These are phyloP conservation scores for Brachirus orientalis DNA, from an alignment of 2,113 vertebrate genomes.

Conservation along the genomic window DNA sequence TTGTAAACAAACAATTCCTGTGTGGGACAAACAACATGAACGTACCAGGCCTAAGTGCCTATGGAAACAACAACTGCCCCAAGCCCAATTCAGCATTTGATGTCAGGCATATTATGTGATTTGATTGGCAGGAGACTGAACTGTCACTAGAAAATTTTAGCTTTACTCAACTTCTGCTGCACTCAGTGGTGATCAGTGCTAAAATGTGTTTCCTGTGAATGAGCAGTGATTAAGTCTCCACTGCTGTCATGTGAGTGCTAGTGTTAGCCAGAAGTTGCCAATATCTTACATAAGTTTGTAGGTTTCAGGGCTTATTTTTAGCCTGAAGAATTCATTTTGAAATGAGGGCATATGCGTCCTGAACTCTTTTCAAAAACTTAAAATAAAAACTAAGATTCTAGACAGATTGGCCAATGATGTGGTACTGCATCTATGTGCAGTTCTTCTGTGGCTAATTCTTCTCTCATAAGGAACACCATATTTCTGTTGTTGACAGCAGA, in stretches of 20 bases:
- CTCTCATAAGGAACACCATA: not conserved
- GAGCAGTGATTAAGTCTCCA: not conserved
- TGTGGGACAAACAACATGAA: not conserved
- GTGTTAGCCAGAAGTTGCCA: not conserved
- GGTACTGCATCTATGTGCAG: not conserved
- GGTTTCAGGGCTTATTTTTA: slow-evolving; percentile 24
- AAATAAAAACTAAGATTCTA: not conserved
- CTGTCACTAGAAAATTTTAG: not conserved
- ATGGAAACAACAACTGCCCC: too few relatives aligned
- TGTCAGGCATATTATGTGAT: too few relatives aligned
- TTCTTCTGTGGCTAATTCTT: not conserved
- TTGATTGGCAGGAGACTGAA: too few relatives aligned
- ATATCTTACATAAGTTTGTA: slow-evolving; percentile 14
- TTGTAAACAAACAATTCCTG: not conserved
- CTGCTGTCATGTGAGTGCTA: not conserved
- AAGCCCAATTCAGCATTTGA: too few relatives aligned
- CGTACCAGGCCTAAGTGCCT: not conserved
- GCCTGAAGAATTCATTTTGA: slow-evolving; percentile 27
- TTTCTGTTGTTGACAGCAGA: slow-evolving; percentile 5
- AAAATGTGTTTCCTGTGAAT: too few relatives aligned
- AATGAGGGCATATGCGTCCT: slow-evolving; percentile 23
- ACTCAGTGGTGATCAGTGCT: not conserved
- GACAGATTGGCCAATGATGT: slow-evolving; percentile 1
- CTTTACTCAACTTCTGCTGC: not conserved
- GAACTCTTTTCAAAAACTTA: too few relatives aligned